Percentiles rank a stretch among this genome's conserved stretches.
phyloP scores from a whole-genome alignment of 92 coral and sea anemone species.

The Umimayanthus chanpuru region DNA sequence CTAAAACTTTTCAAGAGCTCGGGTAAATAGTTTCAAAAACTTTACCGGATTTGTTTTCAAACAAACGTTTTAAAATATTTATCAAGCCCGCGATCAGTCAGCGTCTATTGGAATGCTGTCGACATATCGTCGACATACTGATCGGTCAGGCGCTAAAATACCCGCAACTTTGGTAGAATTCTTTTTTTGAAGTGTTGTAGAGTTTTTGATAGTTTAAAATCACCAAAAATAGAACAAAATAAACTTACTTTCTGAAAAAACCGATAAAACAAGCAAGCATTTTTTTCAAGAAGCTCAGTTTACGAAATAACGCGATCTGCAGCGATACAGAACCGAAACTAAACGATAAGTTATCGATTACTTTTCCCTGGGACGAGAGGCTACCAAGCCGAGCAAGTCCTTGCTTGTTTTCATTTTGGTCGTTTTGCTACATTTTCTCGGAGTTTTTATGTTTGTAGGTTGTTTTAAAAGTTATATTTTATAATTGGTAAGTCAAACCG shows the following conservation, averaged over 20 bases:
- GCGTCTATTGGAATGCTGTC: slow-evolving; percentile 22
- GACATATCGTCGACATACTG: too few species aligned
- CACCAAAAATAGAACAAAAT: background rate
- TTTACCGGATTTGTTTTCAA: background rate
- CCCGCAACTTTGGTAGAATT: too few species aligned
- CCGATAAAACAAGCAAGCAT: too few species aligned
- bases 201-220: background rate
- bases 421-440: background rate
- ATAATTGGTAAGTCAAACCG: background rate
- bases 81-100: background rate
- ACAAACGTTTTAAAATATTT: background rate
- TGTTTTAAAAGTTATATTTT: background rate
- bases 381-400: slow-evolving; percentile 13
- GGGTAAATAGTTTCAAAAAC: background rate
- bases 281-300: background rate
- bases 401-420: background rate
- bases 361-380: background rate
- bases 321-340: slow-evolving; percentile 3
- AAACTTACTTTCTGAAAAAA: too few species aligned
- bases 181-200: background rate
- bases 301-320: background rate
- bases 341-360: background rate
- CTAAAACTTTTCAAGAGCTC: background rate
- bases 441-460: background rate
- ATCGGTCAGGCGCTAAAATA: background rate